Evolutionary conservation across 1,140 invertebrate genomes (phyloP).

Genomic region (Ceratosolen solmsi): DNA sequence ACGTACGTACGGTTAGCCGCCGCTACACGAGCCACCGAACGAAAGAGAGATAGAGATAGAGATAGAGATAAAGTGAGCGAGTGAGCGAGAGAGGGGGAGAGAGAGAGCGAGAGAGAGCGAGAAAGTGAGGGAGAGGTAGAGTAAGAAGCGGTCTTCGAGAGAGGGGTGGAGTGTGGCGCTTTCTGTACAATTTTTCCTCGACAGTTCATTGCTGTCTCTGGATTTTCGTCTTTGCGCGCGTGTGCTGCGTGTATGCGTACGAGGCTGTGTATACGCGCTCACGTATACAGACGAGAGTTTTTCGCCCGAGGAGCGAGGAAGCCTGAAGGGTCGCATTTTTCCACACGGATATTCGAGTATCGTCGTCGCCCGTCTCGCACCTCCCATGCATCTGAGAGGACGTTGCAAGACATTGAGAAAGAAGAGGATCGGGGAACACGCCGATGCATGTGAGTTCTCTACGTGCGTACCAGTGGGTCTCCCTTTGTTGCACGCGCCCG

Average conservation of each 20-base stretch:
- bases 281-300: background rate
- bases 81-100: no score
- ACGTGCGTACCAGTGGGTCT: background rate
- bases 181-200: background rate
- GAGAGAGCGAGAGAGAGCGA: background rate
- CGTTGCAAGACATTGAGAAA: background rate
- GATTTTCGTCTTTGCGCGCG: background rate
- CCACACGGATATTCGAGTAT: background rate
- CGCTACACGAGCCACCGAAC: background rate
- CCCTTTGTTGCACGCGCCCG: background rate
- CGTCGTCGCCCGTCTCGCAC: background rate
- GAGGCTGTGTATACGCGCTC: background rate
- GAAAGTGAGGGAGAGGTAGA: no score
- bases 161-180: background rate
- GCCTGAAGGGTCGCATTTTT: background rate
- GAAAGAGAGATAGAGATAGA: background rate
- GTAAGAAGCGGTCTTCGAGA: background rate
- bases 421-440: slow-evolving; percentile 12
- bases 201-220: background rate
- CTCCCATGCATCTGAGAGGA: slow-evolving; percentile 15
- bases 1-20: background rate
- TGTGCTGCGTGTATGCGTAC: background rate
- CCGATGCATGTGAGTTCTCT: background rate
- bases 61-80: background rate
- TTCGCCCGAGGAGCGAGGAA: background rate